phyloP scores from a whole-genome alignment of 2,797 vertebrate genomes.

The Xenopus petersii region DNA sequence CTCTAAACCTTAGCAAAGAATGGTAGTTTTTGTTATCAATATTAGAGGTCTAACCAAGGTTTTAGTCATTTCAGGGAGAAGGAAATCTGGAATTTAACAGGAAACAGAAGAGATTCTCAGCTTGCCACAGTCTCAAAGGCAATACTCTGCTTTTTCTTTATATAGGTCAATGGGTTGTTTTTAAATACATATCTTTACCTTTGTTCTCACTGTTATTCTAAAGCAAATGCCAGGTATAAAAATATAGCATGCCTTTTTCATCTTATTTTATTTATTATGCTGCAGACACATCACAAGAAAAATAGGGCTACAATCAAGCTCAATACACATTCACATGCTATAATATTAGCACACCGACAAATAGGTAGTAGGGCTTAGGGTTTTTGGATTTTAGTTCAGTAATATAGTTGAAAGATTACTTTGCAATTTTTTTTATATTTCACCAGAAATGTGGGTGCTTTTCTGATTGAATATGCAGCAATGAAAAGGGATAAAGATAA shows the following conservation, averaged over 20 bases:
- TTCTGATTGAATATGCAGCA: too few species aligned
- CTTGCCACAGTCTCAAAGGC: not conserved
- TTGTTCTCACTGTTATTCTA: not conserved
- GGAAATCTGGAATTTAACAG: not conserved
- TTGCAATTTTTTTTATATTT: slow-evolving; percentile 14
- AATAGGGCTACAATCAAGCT: too few species aligned
- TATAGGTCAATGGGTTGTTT: not conserved
- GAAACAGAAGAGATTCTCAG: slow-evolving; percentile 2
- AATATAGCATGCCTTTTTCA: not conserved
- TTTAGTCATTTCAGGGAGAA: slow-evolving; percentile 23
- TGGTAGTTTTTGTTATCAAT: slow-evolving; percentile 18
- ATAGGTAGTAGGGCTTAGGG: not conserved
- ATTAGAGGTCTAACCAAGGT: not conserved
- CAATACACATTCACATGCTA: not conserved
- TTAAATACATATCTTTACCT: not conserved
- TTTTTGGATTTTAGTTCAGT: not conserved
- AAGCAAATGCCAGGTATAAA: not conserved
- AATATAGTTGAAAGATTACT: not conserved
- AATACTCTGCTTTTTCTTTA: not conserved
- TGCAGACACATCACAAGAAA: not conserved
- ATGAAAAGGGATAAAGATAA: not conserved
- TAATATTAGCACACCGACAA: not conserved
- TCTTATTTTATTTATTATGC: not conserved
- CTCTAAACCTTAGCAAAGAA: slow-evolving; percentile 16
- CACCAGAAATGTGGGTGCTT: not conserved